Conservation (phyloP, 1,140 invertebrate species). For the Lasioglossum albipes region DNA sequence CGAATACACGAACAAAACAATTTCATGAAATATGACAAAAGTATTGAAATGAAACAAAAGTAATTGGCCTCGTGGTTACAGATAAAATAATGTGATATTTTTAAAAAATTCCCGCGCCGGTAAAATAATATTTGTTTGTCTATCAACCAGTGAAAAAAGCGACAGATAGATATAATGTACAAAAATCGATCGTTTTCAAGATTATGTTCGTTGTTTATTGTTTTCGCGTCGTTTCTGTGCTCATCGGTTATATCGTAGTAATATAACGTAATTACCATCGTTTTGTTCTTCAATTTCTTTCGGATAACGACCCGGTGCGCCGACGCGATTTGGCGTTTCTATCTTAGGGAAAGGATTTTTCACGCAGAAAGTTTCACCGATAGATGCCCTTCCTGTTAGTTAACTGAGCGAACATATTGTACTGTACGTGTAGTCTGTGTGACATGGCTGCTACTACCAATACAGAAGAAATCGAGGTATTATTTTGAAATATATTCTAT, state of each 20-base stretch:
- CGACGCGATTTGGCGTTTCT: constrained; percentile 28
- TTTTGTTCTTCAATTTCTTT: not conserved
- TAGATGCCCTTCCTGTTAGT: constrained; percentile 60
- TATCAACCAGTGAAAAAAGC: not conserved
- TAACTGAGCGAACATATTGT: constrained; percentile 46
- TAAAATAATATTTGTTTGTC: constrained; percentile 1
- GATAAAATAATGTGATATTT: constrained; percentile 26
- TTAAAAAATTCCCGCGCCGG: constrained; percentile 17
- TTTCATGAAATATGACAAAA: not conserved
- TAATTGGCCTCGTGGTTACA: not conserved
- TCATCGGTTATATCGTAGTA: not conserved
- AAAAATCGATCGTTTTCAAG: not conserved
- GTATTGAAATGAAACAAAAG: constrained; percentile 26
- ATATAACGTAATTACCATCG: constrained; percentile 1
- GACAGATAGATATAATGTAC: not conserved
- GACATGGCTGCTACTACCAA: constrained; percentile 75
- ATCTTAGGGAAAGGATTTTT: constrained; percentile 27
- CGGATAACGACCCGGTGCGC: not conserved
- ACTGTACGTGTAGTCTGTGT: constrained; percentile 46
- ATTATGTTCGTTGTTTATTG: not conserved
- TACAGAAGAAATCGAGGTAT: constrained; percentile 73
- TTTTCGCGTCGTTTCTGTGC: not conserved
- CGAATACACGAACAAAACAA: constrained; percentile 6
- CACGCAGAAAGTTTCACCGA: constrained; percentile 44
- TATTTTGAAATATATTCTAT: not conserved